Evolutionary conservation across 2,888 invertebrate genomes (phyloP).

Genomic region (Adelognathus sp.): DNA sequence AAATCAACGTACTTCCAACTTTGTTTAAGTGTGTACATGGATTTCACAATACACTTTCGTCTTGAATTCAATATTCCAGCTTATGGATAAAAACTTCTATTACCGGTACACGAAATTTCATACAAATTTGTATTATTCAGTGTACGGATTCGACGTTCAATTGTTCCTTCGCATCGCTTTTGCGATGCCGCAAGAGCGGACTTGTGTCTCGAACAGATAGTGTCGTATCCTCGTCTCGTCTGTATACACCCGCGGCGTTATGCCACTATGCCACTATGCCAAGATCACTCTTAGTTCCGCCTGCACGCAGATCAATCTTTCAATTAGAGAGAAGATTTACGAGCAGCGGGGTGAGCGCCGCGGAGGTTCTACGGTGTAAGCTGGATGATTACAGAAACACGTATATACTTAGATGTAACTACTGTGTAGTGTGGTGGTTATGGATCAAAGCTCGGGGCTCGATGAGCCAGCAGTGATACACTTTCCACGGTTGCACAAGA

Average conservation of each 20-base stretch:
- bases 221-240: slow-evolving; percentile 26
- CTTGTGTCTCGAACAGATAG: slow-evolving; percentile 7
- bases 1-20: no score
- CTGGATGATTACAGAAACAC: slow-evolving; percentile 51
- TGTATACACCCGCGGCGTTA: slow-evolving; percentile 36
- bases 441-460: neutral
- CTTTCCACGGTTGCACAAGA: slow-evolving; percentile 20
- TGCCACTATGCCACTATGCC: slow-evolving; percentile 47
- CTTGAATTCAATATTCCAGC: no score
- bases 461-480: neutral
- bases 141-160: no score
- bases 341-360: slow-evolving; percentile 62
- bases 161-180: no score
- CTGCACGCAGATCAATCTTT: slow-evolving; percentile 74
- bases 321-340: slow-evolving; percentile 75
- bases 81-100: no score
- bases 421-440: neutral
- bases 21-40: no score
- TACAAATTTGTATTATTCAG: no score
- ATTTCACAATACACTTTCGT: no score
- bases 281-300: slow-evolving; percentile 70
- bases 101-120: no score
- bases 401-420: slow-evolving; percentile 32
- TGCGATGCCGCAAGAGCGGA: neutral
- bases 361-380: slow-evolving; percentile 44